Evolutionary conservation across 2,797 vertebrate genomes (phyloP), one percentile per base, ranked within the genome.

Genomic region (Coregonus ussuriensis): DNA sequence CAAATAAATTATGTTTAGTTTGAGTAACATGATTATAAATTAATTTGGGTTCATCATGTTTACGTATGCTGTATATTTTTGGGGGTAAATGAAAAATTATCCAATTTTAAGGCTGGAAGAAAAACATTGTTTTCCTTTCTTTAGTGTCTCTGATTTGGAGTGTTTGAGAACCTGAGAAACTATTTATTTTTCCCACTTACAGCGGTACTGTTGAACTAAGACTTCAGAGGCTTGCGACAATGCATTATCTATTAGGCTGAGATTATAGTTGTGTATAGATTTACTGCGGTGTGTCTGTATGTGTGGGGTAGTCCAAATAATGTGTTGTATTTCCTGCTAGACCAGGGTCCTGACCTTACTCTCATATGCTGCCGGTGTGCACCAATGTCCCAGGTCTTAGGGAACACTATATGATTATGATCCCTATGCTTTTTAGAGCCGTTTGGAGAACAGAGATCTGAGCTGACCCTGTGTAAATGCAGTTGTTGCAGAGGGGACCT

Each of bases 391-490:
- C 82, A 54, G 31, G 85, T 89, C 87, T 89, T 54, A 86, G 81
- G 73, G 16, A 91, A 85, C 87, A 75, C 85, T 89, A 79, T 81
- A 88, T 90, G 89, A 94, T 93, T 93, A 93, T 91, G 89, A 91
- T 84, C 79, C 76, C 77, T 82, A 82, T 82, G 81, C 87, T 89
- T 91, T 89, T 91, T 87, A 86, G 82, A 86, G 83, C 84, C 83
- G 81, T 88, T 93, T 86, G 90, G 82, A 91, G 83, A 78, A 87
- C 88, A 84, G 81, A 90, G 90, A 93, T 94, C 91, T 90, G 77
- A 89, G 91, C 87, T 94, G 93, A 94, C 93, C 93, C 92, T 82
- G 89, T 88, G 89, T 93, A 95, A 95, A 96, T 93, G 93, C 93
- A 92, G 91, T 89, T 95, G 94, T 91, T 94, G 93, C 93, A 87